These are phyloP conservation scores for Eristalis intricaria DNA, from an alignment of 2,888 invertebrate genomes.

Conservation along the genomic window DNA sequence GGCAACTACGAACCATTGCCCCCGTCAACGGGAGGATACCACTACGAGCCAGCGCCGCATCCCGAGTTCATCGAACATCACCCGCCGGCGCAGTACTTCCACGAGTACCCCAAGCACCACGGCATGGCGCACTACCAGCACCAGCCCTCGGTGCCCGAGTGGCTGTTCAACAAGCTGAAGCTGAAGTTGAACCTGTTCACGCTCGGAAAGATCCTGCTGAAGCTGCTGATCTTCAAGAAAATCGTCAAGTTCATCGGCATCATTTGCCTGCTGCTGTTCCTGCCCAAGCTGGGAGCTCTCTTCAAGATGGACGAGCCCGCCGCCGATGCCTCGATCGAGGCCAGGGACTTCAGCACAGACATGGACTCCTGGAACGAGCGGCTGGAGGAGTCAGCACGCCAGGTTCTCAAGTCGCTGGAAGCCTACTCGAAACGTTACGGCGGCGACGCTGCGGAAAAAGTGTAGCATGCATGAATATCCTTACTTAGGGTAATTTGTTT, in stretches of 20 bases:
- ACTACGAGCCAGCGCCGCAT: slow-evolving; percentile 81
- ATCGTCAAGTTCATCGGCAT: slow-evolving; percentile 90
- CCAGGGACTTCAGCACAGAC: slow-evolving; percentile 31
- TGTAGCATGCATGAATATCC: slow-evolving; percentile 22
- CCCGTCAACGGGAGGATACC: neutral
- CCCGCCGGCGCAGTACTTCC: slow-evolving; percentile 48
- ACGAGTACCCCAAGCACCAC: slow-evolving; percentile 75
- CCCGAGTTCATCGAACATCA: slow-evolving; percentile 73
- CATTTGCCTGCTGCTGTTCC: slow-evolving; percentile 88
- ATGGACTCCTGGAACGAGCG: slow-evolving; percentile 56
- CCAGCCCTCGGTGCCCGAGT: slow-evolving; percentile 79
- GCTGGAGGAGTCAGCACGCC: slow-evolving; percentile 48
- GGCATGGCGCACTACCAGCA: slow-evolving; percentile 81
- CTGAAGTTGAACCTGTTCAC: slow-evolving; percentile 88
- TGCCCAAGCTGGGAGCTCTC: slow-evolving; percentile 85
- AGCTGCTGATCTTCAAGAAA: slow-evolving; percentile 90
- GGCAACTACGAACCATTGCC: slow-evolving; percentile 7
- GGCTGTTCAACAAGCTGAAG: slow-evolving; percentile 86
- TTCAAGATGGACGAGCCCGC: slow-evolving; percentile 76
- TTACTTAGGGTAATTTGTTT: slow-evolving; percentile 32
- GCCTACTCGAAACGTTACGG: slow-evolving; percentile 53
- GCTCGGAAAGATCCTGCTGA: slow-evolving; percentile 88
- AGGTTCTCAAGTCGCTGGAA: slow-evolving; percentile 51
- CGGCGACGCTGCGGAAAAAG: slow-evolving; percentile 6
- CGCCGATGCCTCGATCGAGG: slow-evolving; percentile 48